Percentiles rank a stretch among this genome's conserved stretches.
Evolutionary conservation across 2,797 vertebrate genomes (phyloP).

Genomic region (Hoplostethus mediterraneus): DNA sequence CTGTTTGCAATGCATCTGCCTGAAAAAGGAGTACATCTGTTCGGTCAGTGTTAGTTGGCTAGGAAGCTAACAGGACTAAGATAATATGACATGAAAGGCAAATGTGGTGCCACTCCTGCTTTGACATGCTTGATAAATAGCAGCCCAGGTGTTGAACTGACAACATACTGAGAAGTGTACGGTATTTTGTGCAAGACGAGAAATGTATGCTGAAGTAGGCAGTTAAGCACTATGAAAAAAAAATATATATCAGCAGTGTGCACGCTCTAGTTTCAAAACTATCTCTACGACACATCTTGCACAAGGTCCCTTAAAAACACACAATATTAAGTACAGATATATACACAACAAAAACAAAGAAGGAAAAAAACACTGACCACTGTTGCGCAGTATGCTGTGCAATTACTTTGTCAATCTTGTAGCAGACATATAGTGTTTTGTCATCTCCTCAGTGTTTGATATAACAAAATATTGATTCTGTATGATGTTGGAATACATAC

Average conservation of each 20-base stretch:
- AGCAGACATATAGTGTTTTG: conserved; percentile 62
- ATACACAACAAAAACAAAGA: conserved; percentile 70
- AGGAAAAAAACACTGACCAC: conserved; percentile 70
- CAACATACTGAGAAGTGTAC: conserved; percentile 42
- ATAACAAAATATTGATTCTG: conserved; percentile 59
- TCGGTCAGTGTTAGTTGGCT: conserved; percentile 11
- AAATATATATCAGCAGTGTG: conserved; percentile 79
- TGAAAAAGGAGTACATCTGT: conserved; percentile 12
- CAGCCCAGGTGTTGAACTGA: conserved; percentile 46
- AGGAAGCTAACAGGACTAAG: conserved; percentile 6
- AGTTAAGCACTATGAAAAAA: conserved; percentile 65
- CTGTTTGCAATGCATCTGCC: conserved; percentile 9
- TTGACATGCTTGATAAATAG: conserved; percentile 65
- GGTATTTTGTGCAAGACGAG: conserved; percentile 51
- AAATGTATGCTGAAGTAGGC: conserved; percentile 65
- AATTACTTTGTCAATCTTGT: conserved; percentile 74
- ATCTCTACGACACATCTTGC: conserved; percentile 84
- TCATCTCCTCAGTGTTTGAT: conserved; percentile 61
- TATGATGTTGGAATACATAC: conserved; percentile 67
- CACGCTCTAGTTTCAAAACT: conserved; percentile 79
- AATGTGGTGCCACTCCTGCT: conserved; percentile 35
- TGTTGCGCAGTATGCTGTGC: conserved; percentile 74
- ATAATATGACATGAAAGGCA: conserved; percentile 1
- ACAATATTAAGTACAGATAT: conserved; percentile 81
- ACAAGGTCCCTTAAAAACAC: conserved; percentile 81